phyloP scores from a whole-genome alignment of 2,888 invertebrate species.

The Acleris cristana region DNA sequence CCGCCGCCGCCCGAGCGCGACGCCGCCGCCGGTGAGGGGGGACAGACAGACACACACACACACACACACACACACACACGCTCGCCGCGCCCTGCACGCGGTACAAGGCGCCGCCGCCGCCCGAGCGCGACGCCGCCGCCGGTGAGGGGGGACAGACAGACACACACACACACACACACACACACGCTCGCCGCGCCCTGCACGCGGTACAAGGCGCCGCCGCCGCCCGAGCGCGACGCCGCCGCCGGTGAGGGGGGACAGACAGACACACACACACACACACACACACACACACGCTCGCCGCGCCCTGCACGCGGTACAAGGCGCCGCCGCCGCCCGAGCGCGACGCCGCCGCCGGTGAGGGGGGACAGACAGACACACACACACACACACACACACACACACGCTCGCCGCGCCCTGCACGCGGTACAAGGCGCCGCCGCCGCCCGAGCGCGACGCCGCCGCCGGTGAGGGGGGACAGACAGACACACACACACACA shows the following conservation, averaged over 20 bases:
- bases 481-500: no score
- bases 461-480: conserved; percentile 37
- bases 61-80: conserved; percentile 62
- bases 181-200: conserved; percentile 93
- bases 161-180: no score
- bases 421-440: conserved; percentile 82
- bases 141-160: background rate
- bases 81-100: conserved; percentile 93
- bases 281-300: conserved; percentile 83
- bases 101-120: conserved; percentile 71
- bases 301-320: conserved; percentile 90
- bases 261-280: no score
- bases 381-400: no score
- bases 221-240: conserved; percentile 65
- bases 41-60: no score
- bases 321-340: conserved; percentile 75
- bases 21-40: conserved; percentile 40
- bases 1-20: conserved; percentile 71
- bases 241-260: conserved; percentile 37
- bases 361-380: no score
- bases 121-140: conserved; percentile 61
- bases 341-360: conserved; percentile 47
- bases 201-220: conserved; percentile 82
- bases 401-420: conserved; percentile 93
- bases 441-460: conserved; percentile 65